phyloP scores from a whole-genome alignment of 2,888 invertebrate genomes.

The Epiblema foenella region DNA sequence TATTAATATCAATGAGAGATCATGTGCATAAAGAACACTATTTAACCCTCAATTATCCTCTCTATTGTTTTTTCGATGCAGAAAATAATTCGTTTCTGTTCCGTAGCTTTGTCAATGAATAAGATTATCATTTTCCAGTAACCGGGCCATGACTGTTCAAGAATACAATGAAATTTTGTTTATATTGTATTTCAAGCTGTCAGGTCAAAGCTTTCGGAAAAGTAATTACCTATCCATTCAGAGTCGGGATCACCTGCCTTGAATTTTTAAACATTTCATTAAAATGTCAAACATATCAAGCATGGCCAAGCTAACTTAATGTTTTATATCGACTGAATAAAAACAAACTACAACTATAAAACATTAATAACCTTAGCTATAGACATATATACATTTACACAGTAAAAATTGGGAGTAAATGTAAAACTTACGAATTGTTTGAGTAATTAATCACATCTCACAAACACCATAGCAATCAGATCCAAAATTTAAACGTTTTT shows the following conservation, averaged over 20 bases:
- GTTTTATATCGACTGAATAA: background rate
- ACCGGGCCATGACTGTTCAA: slow-evolving; percentile 11
- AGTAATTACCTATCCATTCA: slow-evolving; percentile 21
- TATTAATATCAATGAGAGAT: background rate
- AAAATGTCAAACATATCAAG: slow-evolving; percentile 17
- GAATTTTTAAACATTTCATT: slow-evolving; percentile 36
- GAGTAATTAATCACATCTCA: slow-evolving; percentile 73
- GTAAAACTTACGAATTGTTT: slow-evolving; percentile 61
- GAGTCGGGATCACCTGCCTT: slow-evolving; percentile 17
- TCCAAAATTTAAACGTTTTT: slow-evolving; percentile 61
- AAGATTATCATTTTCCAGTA: slow-evolving; percentile 19
- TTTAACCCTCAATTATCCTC: background rate
- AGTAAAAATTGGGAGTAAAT: slow-evolving; percentile 14
- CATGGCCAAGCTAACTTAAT: no score
- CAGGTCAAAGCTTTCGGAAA: slow-evolving; percentile 14
- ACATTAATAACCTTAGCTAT: background rate
- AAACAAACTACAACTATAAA: background rate
- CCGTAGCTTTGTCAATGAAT: slow-evolving; percentile 23
- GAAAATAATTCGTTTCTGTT: slow-evolving; percentile 3
- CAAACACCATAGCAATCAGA: slow-evolving; percentile 63
- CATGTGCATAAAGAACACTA: no score
- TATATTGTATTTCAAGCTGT: slow-evolving; percentile 21
- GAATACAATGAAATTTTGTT: slow-evolving; percentile 16
- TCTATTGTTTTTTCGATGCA: background rate
- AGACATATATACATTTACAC: background rate